phyloP scores from a whole-genome alignment of 2,113 vertebrate genomes.

The Gadus chalcogrammus region DNA sequence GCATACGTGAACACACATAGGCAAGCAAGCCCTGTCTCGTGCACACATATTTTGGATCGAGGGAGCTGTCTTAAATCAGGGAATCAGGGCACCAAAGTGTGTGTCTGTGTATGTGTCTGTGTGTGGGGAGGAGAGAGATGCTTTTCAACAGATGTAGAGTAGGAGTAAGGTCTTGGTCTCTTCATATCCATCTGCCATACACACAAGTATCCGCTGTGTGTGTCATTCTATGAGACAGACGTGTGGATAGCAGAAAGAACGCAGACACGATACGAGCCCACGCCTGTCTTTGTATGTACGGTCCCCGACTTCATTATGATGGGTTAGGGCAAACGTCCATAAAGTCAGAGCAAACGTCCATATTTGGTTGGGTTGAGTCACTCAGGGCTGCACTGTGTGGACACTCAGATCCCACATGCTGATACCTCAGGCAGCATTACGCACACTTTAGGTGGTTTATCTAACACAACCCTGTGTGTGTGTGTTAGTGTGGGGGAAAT shows the following conservation, averaged over 20 bases:
- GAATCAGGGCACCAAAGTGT: background rate
- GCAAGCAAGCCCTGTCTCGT: background rate
- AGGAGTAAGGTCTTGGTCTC: too few relatives aligned
- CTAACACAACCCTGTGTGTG: too few relatives aligned
- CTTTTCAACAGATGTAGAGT: too few relatives aligned
- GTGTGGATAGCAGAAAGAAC: too few relatives aligned
- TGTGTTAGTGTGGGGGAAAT: too few relatives aligned
- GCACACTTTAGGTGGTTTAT: too few relatives aligned
- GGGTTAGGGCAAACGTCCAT: background rate
- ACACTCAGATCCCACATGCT: background rate
- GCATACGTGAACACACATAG: too few relatives aligned
- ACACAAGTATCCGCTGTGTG: too few relatives aligned
- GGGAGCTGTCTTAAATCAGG: background rate
- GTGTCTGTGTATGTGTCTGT: background rate
- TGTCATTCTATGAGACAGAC: too few relatives aligned
- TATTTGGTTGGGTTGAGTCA: background rate
- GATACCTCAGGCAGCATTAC: background rate
- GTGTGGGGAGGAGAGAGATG: background rate
- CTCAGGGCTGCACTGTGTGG: background rate
- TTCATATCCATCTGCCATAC: too few relatives aligned
- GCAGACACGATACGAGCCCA: background rate
- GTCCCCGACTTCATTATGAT: background rate
- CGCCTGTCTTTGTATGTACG: background rate
- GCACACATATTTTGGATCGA: too few relatives aligned
- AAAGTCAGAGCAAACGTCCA: background rate